Conservation (phyloP, 2,113 vertebrate genomes). For the Suncus etruscus region DNA sequence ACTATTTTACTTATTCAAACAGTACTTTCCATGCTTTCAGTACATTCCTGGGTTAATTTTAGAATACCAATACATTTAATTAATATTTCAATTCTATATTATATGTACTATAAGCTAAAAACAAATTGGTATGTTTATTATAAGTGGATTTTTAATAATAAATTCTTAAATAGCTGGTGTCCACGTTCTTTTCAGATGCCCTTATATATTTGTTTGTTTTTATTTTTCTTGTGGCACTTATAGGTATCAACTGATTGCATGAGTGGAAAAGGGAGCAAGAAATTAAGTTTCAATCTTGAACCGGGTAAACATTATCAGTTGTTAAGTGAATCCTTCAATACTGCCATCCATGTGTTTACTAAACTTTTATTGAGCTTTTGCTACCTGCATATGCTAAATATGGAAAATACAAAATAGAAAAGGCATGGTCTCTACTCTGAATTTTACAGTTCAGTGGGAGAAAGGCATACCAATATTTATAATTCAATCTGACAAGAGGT, state of each 20-base stretch:
- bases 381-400: not conserved
- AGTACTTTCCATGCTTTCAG: constrained; percentile 11
- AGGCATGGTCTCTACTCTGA: not conserved
- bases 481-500: not conserved
- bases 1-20: not conserved
- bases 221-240: constrained; percentile 52
- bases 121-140: not conserved
- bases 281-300: not conserved
- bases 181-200: constrained; percentile 43
- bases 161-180: constrained; percentile 14
- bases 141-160: not conserved
- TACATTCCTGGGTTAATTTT: constrained; percentile 1
- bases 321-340: constrained; percentile 17
- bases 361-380: constrained; percentile 37
- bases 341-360: not conserved
- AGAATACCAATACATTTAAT: not conserved
- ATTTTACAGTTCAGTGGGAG: constrained; percentile 29
- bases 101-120: constrained; percentile 8
- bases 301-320: constrained; percentile 57
- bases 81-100: not conserved
- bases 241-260: not conserved
- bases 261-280: constrained; percentile 1
- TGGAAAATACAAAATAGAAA: constrained; percentile 46
- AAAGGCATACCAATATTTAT: constrained; percentile 25
- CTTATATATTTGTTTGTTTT: constrained; percentile 40